These are phyloP conservation scores for Sipha maydis DNA, from an alignment of 2,888 invertebrate species.

Conservation along the genomic window DNA sequence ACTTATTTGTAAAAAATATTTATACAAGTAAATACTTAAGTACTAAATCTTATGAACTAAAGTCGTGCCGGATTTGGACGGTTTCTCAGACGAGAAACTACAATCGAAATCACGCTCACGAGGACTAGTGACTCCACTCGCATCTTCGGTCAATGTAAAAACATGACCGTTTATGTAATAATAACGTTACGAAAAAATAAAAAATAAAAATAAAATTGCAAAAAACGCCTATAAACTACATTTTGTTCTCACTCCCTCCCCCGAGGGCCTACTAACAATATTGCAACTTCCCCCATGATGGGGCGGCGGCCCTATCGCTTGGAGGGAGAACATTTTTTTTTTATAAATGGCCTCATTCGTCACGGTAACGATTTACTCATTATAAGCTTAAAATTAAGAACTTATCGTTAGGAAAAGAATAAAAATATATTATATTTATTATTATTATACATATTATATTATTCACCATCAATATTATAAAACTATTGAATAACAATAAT, in stretches of 20 bases:
- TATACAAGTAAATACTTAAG: slow-evolving; percentile 2
- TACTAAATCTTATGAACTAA: slow-evolving; percentile 46
- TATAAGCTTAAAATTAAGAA: slow-evolving; percentile 31
- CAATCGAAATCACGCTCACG: slow-evolving; percentile 59
- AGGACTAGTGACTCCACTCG: slow-evolving; percentile 56
- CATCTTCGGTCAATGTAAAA: slow-evolving; percentile 18
- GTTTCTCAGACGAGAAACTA: slow-evolving; percentile 43
- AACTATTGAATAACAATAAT: slow-evolving; percentile 40
- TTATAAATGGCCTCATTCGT: slow-evolving; percentile 56
- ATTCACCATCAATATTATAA: background rate
- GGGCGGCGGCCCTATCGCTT: background rate
- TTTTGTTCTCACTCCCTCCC: slow-evolving; percentile 28
- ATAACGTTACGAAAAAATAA: background rate
- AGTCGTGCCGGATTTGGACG: slow-evolving; percentile 52
- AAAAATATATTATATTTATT: slow-evolving; percentile 8
- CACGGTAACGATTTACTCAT: slow-evolving; percentile 60
- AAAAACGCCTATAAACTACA: slow-evolving; percentile 49
- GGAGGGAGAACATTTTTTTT: background rate
- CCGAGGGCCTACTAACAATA: slow-evolving; percentile 4
- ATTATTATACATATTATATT: background rate
- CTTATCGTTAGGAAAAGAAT: slow-evolving; percentile 23
- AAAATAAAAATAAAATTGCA: slow-evolving; percentile 27
- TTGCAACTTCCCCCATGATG: background rate
- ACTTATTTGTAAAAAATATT: background rate
- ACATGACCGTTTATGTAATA: slow-evolving; percentile 34